phyloP scores from a whole-genome alignment of 2,888 invertebrate genomes.

The Phoronis australis region DNA sequence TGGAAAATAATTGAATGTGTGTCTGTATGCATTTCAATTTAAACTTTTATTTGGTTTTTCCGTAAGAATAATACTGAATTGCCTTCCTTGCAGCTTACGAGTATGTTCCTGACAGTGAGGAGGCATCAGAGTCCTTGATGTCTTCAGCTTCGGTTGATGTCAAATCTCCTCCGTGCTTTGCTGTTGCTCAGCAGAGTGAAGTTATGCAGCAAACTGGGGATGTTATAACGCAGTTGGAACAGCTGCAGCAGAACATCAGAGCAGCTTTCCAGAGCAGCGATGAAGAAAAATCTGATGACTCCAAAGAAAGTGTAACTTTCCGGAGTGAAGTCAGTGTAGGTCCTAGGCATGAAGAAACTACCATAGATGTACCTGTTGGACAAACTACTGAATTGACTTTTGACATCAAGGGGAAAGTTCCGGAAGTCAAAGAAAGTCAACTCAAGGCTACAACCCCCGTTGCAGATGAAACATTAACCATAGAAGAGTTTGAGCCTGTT shows the following conservation, averaged over 20 bases:
- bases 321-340: no score
- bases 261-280: no score
- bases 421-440: constrained; percentile 18
- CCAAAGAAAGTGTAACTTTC: no score
- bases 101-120: constrained; percentile 82
- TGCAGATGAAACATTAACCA: no score
- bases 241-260: no score
- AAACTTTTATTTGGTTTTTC: neutral
- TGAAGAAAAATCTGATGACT: no score
- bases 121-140: constrained; percentile 58
- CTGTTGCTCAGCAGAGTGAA: no score
- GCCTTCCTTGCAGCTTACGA: constrained; percentile 69
- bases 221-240: no score
- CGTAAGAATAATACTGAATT: neutral
- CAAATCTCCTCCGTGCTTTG: no score
- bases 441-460: constrained; percentile 18
- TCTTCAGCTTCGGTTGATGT: constrained; percentile 26
- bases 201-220: no score
- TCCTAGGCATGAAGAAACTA: neutral
- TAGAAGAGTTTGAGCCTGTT: no score
- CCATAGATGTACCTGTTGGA: neutral
- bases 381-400: constrained; percentile 32
- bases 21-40: neutral
- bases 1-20: no score
- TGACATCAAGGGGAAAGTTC: constrained; percentile 23